phyloP scores from a whole-genome alignment of 1,140 invertebrate species.

The Probaryconus sp. region DNA sequence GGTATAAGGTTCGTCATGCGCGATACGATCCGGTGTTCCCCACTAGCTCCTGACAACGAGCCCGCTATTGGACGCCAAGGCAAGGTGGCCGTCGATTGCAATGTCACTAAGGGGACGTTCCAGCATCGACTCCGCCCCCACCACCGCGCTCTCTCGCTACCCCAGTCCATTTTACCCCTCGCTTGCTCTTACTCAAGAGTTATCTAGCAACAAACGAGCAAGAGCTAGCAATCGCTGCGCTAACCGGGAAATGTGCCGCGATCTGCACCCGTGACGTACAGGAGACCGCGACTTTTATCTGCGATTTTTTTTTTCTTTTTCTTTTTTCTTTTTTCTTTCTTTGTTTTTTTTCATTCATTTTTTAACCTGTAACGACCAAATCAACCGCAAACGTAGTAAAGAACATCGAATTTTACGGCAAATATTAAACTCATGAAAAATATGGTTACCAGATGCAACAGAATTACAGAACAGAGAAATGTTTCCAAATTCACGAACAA shows the following conservation, averaged over 20 bases:
- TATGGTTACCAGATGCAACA: no score
- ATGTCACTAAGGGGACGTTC: constrained; percentile 74
- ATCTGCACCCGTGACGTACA: constrained; percentile 68
- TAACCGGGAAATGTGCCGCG: constrained; percentile 60
- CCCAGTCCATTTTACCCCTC: constrained; percentile 70
- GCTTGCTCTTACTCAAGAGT: constrained; percentile 71
- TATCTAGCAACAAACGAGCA: constrained; percentile 52
- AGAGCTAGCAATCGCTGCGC: constrained; percentile 60
- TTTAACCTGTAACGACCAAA: not conserved
- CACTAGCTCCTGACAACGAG: constrained; percentile 22
- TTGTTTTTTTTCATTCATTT: constrained; percentile 22
- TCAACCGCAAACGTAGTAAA: no score
- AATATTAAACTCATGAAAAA: no score
- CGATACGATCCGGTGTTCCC: constrained; percentile 67
- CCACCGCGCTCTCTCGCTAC: constrained; percentile 57
- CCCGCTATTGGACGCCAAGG: constrained; percentile 64
- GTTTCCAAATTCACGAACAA: no score
- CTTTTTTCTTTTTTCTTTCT: constrained; percentile 2
- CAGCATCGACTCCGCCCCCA: constrained; percentile 58
- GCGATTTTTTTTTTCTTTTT: constrained; percentile 45
- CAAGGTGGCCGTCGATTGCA: constrained; percentile 77
- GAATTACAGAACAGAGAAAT: no score
- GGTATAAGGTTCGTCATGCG: constrained; percentile 71
- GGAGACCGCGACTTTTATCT: constrained; percentile 53
- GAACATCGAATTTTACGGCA: no score